Evolutionary conservation across 2,888 invertebrate genomes (phyloP).

Genomic region (Gerris lacustris): DNA sequence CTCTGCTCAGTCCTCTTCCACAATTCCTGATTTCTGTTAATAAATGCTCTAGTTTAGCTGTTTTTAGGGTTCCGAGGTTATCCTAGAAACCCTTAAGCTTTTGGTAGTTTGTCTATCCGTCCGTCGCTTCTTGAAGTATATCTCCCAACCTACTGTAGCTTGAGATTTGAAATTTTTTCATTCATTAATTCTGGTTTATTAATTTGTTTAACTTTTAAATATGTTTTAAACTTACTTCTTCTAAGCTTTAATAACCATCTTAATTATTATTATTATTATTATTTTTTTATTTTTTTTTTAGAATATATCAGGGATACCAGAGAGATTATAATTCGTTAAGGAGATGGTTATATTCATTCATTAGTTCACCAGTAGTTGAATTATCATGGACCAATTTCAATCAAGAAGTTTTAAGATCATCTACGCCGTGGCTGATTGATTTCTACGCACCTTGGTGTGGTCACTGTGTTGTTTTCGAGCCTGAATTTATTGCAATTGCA

Average conservation of each 20-base stretch:
- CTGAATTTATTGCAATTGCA: conserved; percentile 52
- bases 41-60: no score
- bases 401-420: conserved; percentile 39
- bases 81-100: no score
- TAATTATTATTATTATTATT: neutral
- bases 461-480: conserved; percentile 52
- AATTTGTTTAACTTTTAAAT: neutral
- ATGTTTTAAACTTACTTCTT: neutral
- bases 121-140: no score
- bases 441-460: conserved; percentile 58
- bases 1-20: no score
- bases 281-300: conserved; percentile 33
- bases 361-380: conserved; percentile 46
- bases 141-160: no score
- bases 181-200: no score
- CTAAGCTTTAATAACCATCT: neutral
- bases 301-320: conserved; percentile 47
- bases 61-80: no score
- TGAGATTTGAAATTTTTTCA: no score
- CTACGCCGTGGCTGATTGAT: conserved; percentile 48
- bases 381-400: conserved; percentile 39
- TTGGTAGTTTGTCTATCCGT: no score
- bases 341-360: conserved; percentile 49
- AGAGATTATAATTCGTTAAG: conserved; percentile 49
- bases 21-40: no score